A percentile compares a stretch with the other conserved stretches of the same genome.
phyloP scores from a whole-genome alignment of 2,113 vertebrate genomes.

The Chaetura pelagica region DNA sequence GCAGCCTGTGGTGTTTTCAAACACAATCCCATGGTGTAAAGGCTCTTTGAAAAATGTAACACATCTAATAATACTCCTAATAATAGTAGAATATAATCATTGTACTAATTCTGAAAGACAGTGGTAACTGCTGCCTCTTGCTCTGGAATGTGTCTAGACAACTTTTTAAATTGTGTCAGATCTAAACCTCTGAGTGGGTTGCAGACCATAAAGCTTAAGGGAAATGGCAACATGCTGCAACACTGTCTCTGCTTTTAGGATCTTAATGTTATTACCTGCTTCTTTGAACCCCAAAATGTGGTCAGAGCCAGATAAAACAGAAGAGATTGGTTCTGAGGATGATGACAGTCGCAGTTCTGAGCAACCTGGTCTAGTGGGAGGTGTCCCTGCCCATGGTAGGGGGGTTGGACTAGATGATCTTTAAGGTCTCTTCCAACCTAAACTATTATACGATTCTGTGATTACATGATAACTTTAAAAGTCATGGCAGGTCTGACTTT shows the following conservation, averaged over 20 bases:
- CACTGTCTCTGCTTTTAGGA: neutral
- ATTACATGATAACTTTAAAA: neutral
- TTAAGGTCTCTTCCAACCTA: neutral
- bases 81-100: neutral
- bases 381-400: no score
- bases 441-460: neutral
- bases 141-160: neutral
- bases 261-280: neutral
- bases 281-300: neutral
- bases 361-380: neutral
- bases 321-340: neutral
- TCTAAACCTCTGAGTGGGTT: neutral
- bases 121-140: constrained; percentile 24
- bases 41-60: neutral
- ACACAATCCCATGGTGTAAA: neutral
- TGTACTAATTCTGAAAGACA: neutral
- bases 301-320: neutral
- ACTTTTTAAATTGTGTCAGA: neutral
- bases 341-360: neutral
- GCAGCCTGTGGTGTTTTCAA: constrained; percentile 6
- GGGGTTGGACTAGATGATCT: neutral
- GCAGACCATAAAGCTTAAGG: neutral
- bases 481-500: neutral
- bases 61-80: neutral
- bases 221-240: neutral